Percentiles rank a stretch among this genome's conserved stretches.
Conservation (phyloP, 2,113 vertebrate genomes). For the Typhlomys cinereus region DNA sequence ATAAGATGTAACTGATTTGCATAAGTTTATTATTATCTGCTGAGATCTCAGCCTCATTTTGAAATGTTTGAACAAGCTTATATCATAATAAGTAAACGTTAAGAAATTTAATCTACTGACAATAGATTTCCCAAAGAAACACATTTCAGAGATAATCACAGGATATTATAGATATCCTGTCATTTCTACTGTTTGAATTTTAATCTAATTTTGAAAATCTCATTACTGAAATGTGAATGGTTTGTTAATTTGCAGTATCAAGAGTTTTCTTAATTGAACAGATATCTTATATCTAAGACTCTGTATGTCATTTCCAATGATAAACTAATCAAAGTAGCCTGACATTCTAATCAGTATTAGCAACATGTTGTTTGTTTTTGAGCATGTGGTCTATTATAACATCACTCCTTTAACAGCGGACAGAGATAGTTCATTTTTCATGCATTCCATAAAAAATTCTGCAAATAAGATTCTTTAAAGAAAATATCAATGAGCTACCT, state of each 20-base stretch:
- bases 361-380: background rate
- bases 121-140: conserved; percentile 62
- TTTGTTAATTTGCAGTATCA: conserved; percentile 39
- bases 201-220: conserved; percentile 52
- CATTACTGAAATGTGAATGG: conserved; percentile 50
- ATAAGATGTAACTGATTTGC: conserved; percentile 66
- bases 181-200: conserved; percentile 54
- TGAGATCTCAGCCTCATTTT: conserved; percentile 69
- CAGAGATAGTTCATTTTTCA: background rate
- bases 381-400: background rate
- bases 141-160: conserved; percentile 41
- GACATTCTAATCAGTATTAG: background rate
- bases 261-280: conserved; percentile 50
- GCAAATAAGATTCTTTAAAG: background rate
- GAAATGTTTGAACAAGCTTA: conserved; percentile 74
- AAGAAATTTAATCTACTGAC: conserved; percentile 63
- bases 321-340: conserved; percentile 32
- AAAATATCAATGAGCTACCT: no score
- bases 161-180: conserved; percentile 61
- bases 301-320: background rate
- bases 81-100: conserved; percentile 64
- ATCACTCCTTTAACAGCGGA: background rate
- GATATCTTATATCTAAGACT: background rate
- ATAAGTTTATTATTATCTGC: conserved; percentile 66
- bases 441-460: background rate